Conservation (phyloP, 2,888 invertebrate species). For the Rotaria magnacalcarata region DNA sequence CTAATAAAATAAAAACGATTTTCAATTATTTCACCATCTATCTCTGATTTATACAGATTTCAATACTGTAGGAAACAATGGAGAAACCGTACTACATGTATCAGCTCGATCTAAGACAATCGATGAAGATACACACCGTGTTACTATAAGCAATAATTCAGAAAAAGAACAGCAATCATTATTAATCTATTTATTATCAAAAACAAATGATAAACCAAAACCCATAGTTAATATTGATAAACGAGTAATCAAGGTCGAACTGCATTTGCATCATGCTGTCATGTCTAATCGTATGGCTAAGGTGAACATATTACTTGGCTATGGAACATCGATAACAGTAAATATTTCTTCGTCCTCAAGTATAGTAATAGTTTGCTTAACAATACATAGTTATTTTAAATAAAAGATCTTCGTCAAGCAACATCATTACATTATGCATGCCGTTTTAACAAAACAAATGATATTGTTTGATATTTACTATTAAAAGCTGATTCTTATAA, state of each 20-base stretch:
- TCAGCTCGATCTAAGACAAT: background rate
- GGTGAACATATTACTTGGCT: background rate
- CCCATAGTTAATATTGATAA: background rate
- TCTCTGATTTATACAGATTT: background rate
- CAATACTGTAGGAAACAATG: background rate
- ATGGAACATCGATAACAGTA: background rate
- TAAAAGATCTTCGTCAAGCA: background rate
- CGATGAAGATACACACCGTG: background rate
- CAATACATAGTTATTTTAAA: background rate
- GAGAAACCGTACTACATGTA: background rate
- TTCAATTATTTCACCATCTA: too few species aligned
- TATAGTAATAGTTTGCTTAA: too few species aligned
- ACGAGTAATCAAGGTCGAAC: background rate
- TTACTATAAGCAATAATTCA: too few species aligned
- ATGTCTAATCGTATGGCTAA: background rate
- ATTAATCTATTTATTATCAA: background rate
- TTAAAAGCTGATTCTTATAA: background rate
- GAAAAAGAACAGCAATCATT: background rate
- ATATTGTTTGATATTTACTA: background rate
- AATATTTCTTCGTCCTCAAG: background rate
- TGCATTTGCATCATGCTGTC: background rate
- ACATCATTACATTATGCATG: slow-evolving; percentile 12
- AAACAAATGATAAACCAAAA: background rate
- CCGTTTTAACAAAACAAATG: background rate
- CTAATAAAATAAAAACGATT: background rate